Conservation (phyloP, 2,113 vertebrate genomes). For the Bambusicola thoracicus region DNA sequence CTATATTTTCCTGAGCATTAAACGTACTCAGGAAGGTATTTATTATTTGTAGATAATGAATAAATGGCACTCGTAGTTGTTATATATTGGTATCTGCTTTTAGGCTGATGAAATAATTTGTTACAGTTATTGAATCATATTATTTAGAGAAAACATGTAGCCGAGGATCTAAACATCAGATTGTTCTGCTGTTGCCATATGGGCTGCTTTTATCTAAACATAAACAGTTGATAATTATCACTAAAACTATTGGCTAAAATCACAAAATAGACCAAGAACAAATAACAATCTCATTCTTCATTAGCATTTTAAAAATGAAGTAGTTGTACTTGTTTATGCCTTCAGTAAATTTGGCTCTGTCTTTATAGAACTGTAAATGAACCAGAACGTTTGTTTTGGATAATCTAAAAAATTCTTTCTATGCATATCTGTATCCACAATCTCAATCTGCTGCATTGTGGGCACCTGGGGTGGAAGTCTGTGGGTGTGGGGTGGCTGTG, state of each 20-base stretch:
- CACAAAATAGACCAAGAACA: constrained; percentile 54
- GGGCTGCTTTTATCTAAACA: constrained; percentile 58
- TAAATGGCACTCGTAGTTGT: constrained; percentile 63
- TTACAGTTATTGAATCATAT: constrained; percentile 62
- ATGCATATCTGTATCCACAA: background rate
- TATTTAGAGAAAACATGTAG: constrained; percentile 69
- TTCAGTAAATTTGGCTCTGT: constrained; percentile 33
- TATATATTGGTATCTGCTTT: constrained; percentile 51
- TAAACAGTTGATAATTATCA: constrained; percentile 63
- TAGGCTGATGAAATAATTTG: constrained; percentile 70
- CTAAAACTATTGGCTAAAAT: constrained; percentile 54
- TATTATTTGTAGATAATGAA: constrained; percentile 63
- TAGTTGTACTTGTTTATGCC: constrained; percentile 51
- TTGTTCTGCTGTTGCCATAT: constrained; percentile 61
- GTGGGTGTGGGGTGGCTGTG: too few relatives aligned
- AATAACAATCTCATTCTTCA: constrained; percentile 54
- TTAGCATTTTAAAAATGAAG: constrained; percentile 53
- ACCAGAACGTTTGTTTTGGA: constrained; percentile 51
- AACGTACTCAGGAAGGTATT: constrained; percentile 44
- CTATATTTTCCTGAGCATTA: constrained; percentile 35
- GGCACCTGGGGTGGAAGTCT: background rate
- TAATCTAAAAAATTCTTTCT: constrained; percentile 12
- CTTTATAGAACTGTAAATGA: constrained; percentile 44
- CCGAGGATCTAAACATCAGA: constrained; percentile 57
- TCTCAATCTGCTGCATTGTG: background rate